phyloP scores from a whole-genome alignment of 2,888 invertebrate genomes.

The Anodontia alba region DNA sequence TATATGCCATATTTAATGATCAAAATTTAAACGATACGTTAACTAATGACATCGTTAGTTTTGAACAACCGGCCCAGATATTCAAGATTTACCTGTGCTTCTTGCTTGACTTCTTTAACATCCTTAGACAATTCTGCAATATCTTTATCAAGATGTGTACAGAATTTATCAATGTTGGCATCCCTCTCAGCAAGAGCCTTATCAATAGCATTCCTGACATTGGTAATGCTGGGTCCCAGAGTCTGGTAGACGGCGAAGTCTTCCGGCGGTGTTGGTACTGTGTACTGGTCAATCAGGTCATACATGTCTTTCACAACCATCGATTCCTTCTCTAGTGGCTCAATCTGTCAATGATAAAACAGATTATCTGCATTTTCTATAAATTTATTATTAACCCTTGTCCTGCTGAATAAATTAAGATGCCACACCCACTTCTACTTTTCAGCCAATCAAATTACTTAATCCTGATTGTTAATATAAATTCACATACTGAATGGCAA shows the following conservation, averaged over 20 bases:
- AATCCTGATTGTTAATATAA: no score
- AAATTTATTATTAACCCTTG: background rate
- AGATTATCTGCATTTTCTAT: no score
- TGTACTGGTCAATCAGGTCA: conserved; percentile 92
- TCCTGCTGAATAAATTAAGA: no score
- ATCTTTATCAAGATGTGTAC: conserved; percentile 91
- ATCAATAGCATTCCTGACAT: conserved; percentile 89
- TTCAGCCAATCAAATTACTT: no score
- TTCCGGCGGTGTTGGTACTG: conserved; percentile 90
- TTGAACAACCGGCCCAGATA: no score
- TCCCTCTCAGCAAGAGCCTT: conserved; percentile 89
- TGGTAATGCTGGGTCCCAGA: conserved; percentile 82
- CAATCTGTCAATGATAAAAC: conserved; percentile 86
- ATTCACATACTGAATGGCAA: no score
- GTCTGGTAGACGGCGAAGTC: conserved; percentile 87
- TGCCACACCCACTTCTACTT: no score
- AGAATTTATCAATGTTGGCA: conserved; percentile 90
- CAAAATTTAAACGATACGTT: no score
- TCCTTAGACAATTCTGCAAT: conserved; percentile 90
- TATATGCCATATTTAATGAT: no score
- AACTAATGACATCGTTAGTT: no score
- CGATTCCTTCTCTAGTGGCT: conserved; percentile 89
- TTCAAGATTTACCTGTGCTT: conserved; percentile 90
- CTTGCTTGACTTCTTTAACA: conserved; percentile 90
- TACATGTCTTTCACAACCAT: conserved; percentile 94